A percentile compares a stretch with the other conserved stretches of the same genome.
Evolutionary conservation across 2,888 invertebrate genomes (phyloP).

Genomic region (Sarcophaga carnaria): DNA sequence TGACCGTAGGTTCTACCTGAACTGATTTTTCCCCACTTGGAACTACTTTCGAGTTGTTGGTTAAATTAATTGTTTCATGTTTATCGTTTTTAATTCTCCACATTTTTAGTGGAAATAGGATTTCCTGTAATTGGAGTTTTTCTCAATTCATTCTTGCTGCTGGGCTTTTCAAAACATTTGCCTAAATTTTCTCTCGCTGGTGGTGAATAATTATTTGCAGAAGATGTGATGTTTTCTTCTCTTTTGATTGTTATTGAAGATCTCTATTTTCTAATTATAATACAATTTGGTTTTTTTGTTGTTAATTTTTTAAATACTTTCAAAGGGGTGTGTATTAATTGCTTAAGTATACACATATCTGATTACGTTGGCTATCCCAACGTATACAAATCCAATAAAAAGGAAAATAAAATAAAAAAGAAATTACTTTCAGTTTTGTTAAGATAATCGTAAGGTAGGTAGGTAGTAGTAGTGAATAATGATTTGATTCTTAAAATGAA

Average conservation of each 20-base stretch:
- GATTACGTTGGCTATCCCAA: no score
- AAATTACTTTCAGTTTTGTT: no score
- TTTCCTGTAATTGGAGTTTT: background rate
- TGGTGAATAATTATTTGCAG: conserved; percentile 71
- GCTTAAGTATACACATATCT: no score
- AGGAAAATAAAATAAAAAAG: no score
- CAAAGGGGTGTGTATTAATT: no score
- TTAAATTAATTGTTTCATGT: background rate
- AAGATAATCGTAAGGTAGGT: no score
- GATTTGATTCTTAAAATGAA: no score
- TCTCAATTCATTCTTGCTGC: conserved; percentile 62
- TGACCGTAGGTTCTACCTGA: background rate
- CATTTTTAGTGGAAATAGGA: conserved; percentile 71
- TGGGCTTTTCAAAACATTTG: conserved; percentile 75
- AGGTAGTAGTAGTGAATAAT: no score
- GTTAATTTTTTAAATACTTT: no score
- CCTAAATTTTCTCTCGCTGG: conserved; percentile 78
- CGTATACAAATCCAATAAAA: no score
- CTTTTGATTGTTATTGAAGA: background rate
- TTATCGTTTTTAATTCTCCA: conserved; percentile 60
- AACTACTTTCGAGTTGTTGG: background rate
- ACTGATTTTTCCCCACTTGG: background rate
- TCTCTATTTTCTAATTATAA: background rate
- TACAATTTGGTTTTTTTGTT: no score
- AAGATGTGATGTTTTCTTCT: conserved; percentile 58